phyloP scores from a whole-genome alignment of 2,888 invertebrate genomes.

The Agrochola lychnidis region DNA sequence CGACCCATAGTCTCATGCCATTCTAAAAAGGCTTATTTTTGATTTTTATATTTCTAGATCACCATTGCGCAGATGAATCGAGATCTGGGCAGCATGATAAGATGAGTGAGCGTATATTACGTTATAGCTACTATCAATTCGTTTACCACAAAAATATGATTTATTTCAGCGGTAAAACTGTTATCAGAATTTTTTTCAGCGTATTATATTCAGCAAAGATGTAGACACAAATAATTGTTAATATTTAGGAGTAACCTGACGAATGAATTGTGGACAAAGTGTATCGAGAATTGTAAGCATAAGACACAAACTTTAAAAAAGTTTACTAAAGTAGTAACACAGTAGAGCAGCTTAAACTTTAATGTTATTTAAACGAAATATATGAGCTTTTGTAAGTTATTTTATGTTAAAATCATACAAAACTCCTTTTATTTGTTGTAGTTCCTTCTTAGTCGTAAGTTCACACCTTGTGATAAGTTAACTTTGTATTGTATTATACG shows the following conservation, averaged over 20 bases:
- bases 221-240: constrained; percentile 19
- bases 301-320: background rate
- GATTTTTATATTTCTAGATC: constrained; percentile 45
- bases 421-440: constrained; percentile 42
- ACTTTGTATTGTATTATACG: background rate
- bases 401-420: constrained; percentile 56
- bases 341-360: constrained; percentile 13
- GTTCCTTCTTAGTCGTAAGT: constrained; percentile 52
- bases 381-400: constrained; percentile 51
- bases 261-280: background rate
- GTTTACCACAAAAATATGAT: background rate
- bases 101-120: constrained; percentile 55
- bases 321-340: background rate
- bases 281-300: background rate
- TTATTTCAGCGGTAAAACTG: background rate
- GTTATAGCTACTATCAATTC: constrained; percentile 14
- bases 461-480: constrained; percentile 32
- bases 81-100: constrained; percentile 21
- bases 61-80: constrained; percentile 25
- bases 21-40: background rate
- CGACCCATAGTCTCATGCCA: background rate
- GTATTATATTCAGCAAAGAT: background rate
- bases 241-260: background rate
- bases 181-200: background rate
- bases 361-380: constrained; percentile 29